Percentiles rank a stretch among this genome's conserved stretches.
phyloP scores from a whole-genome alignment of 30 jellyfish, hydroid and myxozoan species.

The Chironex yamaguchii region DNA sequence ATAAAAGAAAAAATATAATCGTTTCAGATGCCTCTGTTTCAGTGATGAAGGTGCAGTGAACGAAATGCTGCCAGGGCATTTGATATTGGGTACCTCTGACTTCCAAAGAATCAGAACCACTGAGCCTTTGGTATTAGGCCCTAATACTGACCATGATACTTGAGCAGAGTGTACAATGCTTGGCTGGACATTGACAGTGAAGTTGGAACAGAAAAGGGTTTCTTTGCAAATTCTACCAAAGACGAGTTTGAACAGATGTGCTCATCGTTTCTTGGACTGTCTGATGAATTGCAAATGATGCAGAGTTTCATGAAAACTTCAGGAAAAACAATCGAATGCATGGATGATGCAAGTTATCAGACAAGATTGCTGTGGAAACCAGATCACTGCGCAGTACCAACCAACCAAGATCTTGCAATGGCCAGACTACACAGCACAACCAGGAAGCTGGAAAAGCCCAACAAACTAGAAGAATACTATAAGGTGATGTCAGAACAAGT shows the following conservation, averaged over 20 bases:
- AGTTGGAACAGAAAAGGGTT: constrained; percentile 12
- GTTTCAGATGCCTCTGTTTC: constrained; percentile 37
- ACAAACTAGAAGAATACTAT: constrained; percentile 15
- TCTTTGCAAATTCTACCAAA: background rate
- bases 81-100: constrained; percentile 41
- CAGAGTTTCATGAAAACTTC: background rate
- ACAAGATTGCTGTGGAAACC: background rate
- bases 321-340: background rate
- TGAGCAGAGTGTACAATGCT: background rate
- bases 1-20: constrained; percentile 51
- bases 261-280: background rate
- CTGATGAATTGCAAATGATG: background rate
- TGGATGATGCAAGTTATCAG: background rate
- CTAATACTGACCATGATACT: background rate
- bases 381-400: background rate
- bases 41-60: constrained; percentile 55
- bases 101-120: background rate
- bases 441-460: background rate
- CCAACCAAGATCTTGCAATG: background rate
- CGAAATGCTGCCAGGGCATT: constrained; percentile 53
- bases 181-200: background rate
- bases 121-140: background rate
- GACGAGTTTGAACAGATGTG: constrained; percentile 6
- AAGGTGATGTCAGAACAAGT: constrained; percentile 50
- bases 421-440: background rate